Percentiles rank a stretch among this genome's conserved stretches.
phyloP scores from a whole-genome alignment of 2,113 vertebrate species.

The Anser cygnoides region DNA sequence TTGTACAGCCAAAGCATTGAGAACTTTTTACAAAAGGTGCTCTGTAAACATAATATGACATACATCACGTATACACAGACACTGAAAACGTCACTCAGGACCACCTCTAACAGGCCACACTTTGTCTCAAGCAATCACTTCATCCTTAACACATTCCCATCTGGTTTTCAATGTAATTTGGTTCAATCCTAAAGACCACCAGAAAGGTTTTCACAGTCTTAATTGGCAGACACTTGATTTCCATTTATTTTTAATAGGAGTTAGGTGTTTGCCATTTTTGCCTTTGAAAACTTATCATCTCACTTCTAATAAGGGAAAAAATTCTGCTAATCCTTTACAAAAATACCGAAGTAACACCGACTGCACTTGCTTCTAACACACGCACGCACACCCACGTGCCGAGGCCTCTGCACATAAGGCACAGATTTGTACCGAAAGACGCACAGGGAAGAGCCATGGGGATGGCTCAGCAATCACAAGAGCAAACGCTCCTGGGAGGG shows the following conservation, averaged over 20 bases:
- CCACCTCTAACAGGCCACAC: slow-evolving; percentile 40
- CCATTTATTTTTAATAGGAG: slow-evolving; percentile 46
- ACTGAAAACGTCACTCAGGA: neutral
- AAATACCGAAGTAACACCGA: slow-evolving; percentile 38
- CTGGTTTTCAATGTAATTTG: slow-evolving; percentile 25
- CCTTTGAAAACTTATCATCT: slow-evolving; percentile 58
- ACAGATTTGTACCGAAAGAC: neutral
- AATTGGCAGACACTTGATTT: slow-evolving; percentile 47
- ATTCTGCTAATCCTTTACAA: slow-evolving; percentile 32
- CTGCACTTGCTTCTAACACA: neutral
- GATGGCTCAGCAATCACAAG: neutral
- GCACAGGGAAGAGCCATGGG: neutral
- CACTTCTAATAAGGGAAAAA: slow-evolving; percentile 11
- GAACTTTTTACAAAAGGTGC: neutral
- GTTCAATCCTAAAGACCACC: slow-evolving; percentile 36
- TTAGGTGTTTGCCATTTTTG: slow-evolving; percentile 31
- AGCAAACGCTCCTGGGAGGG: neutral
- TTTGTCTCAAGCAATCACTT: slow-evolving; percentile 37
- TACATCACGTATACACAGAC: neutral
- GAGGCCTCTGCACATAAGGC: neutral
- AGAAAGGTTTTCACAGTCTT: slow-evolving; percentile 45
- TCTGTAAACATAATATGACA: slow-evolving; percentile 4
- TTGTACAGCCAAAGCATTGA: neutral
- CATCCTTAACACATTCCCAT: neutral
- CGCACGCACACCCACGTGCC: neutral